These are phyloP conservation scores for Dendrolimus kikuchii DNA, from an alignment of 1,140 invertebrate genomes.

Conservation along the genomic window DNA sequence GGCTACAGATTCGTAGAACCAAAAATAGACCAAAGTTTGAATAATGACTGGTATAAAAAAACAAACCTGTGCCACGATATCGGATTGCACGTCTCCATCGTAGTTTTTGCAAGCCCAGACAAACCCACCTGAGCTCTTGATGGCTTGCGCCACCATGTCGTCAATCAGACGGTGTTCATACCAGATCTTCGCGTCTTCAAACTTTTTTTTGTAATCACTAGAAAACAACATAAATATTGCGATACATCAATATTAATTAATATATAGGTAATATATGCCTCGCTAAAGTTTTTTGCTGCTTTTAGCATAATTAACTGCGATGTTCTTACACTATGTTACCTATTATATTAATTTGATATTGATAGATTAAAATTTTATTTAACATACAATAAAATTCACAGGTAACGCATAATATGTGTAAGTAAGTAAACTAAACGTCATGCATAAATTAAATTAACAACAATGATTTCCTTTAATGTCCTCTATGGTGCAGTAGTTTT, in stretches of 20 bases:
- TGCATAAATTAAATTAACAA: no score
- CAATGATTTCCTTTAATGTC: no score
- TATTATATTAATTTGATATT: neutral
- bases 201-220: constrained; percentile 84
- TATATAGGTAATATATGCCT: no score
- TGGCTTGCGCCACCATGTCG: constrained; percentile 92
- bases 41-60: neutral
- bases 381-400: neutral
- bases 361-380: neutral
- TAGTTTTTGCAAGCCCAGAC: constrained; percentile 96
- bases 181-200: constrained; percentile 86
- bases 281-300: no score
- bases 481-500: no score
- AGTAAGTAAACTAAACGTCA: neutral
- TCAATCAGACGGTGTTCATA: constrained; percentile 95
- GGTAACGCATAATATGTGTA: neutral
- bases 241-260: neutral
- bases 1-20: no score
- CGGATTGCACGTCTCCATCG: constrained; percentile 93
- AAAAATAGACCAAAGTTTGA: no score
- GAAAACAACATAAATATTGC: constrained; percentile 17
- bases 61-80: constrained; percentile 81
- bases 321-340: no score
- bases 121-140: constrained; percentile 91
- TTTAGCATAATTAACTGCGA: no score